Conservation (phyloP, 1,140 invertebrate genomes). For the Neotoxoptera formosana region DNA sequence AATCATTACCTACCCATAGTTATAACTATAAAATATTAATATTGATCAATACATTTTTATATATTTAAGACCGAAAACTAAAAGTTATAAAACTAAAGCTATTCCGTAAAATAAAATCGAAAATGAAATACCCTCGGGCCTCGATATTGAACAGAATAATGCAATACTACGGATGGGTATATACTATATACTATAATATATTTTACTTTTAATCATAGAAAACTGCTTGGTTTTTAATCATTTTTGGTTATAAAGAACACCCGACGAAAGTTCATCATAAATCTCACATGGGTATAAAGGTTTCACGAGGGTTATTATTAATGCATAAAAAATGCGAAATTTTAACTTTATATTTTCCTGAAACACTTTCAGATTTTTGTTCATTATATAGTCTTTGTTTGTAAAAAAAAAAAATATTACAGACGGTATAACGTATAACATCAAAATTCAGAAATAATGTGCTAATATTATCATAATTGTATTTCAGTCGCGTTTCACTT, state of each 20-base stretch:
- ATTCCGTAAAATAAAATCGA: background rate
- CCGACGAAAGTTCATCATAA: background rate
- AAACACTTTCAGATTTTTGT: constrained; percentile 8
- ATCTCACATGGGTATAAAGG: background rate
- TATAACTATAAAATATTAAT: background rate
- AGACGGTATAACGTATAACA: background rate
- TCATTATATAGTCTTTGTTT: background rate
- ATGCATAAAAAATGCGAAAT: background rate
- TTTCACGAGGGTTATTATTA: background rate
- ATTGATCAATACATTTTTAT: background rate
- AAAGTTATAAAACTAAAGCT: background rate
- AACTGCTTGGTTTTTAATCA: background rate
- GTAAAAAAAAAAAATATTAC: background rate
- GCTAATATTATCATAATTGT: constrained; percentile 18
- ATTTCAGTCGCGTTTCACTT: constrained; percentile 25
- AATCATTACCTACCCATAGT: background rate
- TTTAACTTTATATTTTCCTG: background rate
- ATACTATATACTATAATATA: background rate
- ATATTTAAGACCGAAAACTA: background rate
- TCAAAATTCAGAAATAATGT: constrained; percentile 15
- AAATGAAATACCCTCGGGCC: too few species aligned
- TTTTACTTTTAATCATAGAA: constrained; percentile 8
- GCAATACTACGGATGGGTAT: background rate
- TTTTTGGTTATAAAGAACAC: background rate
- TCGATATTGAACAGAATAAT: background rate